Percentiles rank a stretch among this genome's conserved stretches.
phyloP scores from a whole-genome alignment of 1,140 invertebrate species.

The Camponotus pennsylvanicus region DNA sequence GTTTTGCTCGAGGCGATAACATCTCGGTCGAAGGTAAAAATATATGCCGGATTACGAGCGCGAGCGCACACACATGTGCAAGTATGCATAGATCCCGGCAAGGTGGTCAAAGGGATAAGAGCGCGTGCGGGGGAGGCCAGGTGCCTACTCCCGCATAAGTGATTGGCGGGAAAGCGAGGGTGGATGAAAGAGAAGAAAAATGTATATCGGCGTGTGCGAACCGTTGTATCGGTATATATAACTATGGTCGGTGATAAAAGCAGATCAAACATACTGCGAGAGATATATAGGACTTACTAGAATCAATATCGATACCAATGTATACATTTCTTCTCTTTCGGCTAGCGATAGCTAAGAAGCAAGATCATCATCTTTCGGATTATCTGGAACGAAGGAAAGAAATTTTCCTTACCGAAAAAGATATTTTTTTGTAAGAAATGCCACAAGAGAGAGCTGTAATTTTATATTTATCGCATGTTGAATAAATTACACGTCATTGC shows the following conservation, averaged over 20 bases:
- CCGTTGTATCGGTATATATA: conserved; percentile 55
- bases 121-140: conserved; percentile 76
- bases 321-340: conserved; percentile 2
- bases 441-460: not conserved
- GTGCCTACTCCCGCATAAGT: conserved; percentile 74
- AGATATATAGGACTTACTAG: conserved; percentile 57
- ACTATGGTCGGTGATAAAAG: conserved; percentile 65
- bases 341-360: not conserved
- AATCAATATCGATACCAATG: conserved; percentile 58
- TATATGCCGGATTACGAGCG: conserved; percentile 45
- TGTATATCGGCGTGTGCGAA: conserved; percentile 46
- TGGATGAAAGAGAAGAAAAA: conserved; percentile 56
- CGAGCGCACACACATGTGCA: conserved; percentile 55
- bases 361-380: not conserved
- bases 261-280: conserved; percentile 69
- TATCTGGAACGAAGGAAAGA: not conserved
- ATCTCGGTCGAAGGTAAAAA: conserved; percentile 14
- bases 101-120: conserved; percentile 71
- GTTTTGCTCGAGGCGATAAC: not conserved
- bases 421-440: not conserved
- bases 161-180: conserved; percentile 70
- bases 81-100: conserved; percentile 66
- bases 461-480: not conserved
- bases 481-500: not conserved
- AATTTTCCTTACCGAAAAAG: not conserved